Base-by-base conservation (phyloP, 2,888 invertebrate species). In the Strigamia transsilvanica region DNA sequence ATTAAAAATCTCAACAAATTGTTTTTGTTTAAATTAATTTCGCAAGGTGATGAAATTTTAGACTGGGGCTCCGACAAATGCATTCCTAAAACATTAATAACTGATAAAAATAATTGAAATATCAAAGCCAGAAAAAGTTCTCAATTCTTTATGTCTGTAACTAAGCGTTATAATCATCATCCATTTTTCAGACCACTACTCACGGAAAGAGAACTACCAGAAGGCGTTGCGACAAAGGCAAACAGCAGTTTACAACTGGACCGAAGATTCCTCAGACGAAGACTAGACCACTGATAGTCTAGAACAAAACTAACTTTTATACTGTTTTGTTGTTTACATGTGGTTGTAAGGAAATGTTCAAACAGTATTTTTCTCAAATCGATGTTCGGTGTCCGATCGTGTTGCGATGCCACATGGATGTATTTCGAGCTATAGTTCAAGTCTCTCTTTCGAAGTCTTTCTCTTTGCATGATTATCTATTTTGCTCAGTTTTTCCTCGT, bases 401-500 rank as follows among this genome's bases (percentile, higher is more conserved):
- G 6, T 73, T 73, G 73, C 73, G 73, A 73, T 73, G 73, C 73
- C 73, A 73, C 73, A 73, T 73, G 73, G 73, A 73, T 73, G 73
- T 73, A 73, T 73, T 73, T 73, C 23, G 32, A 32, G 73, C 73
- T 73, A 23, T 73, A 73, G 73, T 73, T 73, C 73, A 73, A 73
- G 27, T 73, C 32, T 73, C 73, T 73, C 12, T 73, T 73, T 73
- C 15, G 32, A 73, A 73, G 73, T 73, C 13, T 73, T 73, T 73
- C 73, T 73, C 73, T 73, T 73, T 73, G 73, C 73, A 73, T 73
- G 56, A 56, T n/a, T 73, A 73, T 73, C 73, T 73, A 73, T 73
- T 73, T 73, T 73, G 73, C 73, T 73, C 73, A 73, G 27, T 73
- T 73, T 73, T 73, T 27, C 73, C 32, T 73, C 73, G 73, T 73